These are phyloP conservation scores for Matsumyia berberina DNA, from an alignment of 2,888 invertebrate species.

Conservation along the genomic window DNA sequence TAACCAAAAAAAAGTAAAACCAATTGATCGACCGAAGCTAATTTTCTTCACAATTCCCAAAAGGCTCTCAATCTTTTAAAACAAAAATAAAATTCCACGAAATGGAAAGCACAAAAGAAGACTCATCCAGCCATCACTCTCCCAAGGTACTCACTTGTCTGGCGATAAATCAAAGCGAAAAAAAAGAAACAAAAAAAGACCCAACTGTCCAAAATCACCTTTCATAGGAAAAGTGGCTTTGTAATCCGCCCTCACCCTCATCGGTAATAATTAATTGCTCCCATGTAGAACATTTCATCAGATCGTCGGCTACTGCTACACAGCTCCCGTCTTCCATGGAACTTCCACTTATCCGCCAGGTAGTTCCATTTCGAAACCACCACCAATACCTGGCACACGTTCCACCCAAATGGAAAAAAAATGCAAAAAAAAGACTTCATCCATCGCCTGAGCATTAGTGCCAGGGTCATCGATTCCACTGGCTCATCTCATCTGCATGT, in stretches of 20 bases:
- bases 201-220: slow-evolving; percentile 21
- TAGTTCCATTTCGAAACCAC: slow-evolving; percentile 39
- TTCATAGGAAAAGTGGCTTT: background rate
- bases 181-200: too few species aligned
- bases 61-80: slow-evolving; percentile 19
- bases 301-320: slow-evolving; percentile 23
- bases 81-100: slow-evolving; percentile 4
- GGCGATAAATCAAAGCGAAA: slow-evolving; percentile 53
- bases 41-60: background rate
- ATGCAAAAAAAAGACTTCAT: slow-evolving; percentile 18
- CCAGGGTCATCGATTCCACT: slow-evolving; percentile 71
- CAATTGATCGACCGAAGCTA: background rate
- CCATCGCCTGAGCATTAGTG: slow-evolving; percentile 68
- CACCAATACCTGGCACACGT: slow-evolving; percentile 13
- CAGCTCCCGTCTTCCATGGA: slow-evolving; percentile 24
- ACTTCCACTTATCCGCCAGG: slow-evolving; percentile 22
- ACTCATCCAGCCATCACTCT: slow-evolving; percentile 54
- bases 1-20: background rate
- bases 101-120: slow-evolving; percentile 53
- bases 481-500: slow-evolving; percentile 62
- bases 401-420: slow-evolving; percentile 23
- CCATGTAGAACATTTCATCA: slow-evolving; percentile 55
- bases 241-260: slow-evolving; percentile 2
- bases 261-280: slow-evolving; percentile 35
- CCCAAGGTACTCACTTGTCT: slow-evolving; percentile 44